Base-by-base conservation (phyloP, 2,797 vertebrate genomes). In the Hydrocynus forskahlii region DNA sequence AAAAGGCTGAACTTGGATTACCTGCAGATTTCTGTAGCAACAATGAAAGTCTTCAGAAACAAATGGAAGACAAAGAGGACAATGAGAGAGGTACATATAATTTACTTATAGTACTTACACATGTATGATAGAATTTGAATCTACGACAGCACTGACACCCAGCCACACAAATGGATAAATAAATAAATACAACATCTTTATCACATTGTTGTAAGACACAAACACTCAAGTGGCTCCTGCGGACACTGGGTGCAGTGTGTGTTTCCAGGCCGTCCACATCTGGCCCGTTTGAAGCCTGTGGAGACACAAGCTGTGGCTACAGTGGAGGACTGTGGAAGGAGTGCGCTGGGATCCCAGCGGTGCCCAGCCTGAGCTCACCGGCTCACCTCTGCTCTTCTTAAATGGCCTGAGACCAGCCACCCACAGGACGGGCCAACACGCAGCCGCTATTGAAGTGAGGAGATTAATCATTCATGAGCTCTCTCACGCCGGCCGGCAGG, bases 261-360 rank as follows among this genome's bases (percentile, higher is more conserved):
- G 75, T 87, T 90, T 86, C 88, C 89, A 85, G 89, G 91, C 89
- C 79, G 81, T 88, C 87, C 85, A 90, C 93, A 93, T 93, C 91
- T 93, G 94, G 91, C 89, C 89, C 88, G 89, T 92, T 92, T 91
- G 92, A 92, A 90, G 89, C 92, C 91, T 79, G 85, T 76, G 74
- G 89, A 93, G 94, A 92, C 86, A 88, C 92, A 94, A 93, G 93
- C 92, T 95, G 93, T 94, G 91, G 93, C 93, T 92, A 93, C 94
- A 93, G 89, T 89, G 89, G 86, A 90, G 88, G 83, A 92, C 90
- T 91, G 87, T 87, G 94, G 92, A 95, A 89, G 88, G 91, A 94
- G 93, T 88, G 92, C 29, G 29, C 29, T 29, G 29, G 29, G 29
- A 29, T 29, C 29, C 1, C 29, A 3, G 29, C 29, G 29, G 29